Percentiles rank a stretch among this genome's conserved stretches.
These are phyloP conservation scores for Toxotes lorentzi DNA, from an alignment of 2,797 vertebrate genomes.

Conservation along the genomic window DNA sequence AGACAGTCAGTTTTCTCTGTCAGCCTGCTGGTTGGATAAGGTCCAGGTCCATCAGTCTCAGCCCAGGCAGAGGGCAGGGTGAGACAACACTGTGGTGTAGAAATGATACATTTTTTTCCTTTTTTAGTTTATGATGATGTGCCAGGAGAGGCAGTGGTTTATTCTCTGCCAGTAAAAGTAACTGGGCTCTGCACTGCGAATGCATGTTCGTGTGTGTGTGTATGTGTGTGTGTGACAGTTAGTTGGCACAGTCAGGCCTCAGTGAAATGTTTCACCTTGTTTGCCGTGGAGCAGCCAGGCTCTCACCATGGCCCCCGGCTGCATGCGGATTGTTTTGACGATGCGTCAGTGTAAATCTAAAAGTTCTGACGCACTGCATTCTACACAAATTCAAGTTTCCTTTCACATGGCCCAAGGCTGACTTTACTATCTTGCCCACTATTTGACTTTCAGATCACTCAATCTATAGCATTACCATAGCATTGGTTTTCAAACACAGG, in stretches of 20 bases:
- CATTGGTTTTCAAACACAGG: conserved; percentile 58
- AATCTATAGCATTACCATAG: conserved; percentile 63
- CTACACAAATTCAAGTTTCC: conserved; percentile 44
- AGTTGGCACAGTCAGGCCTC: conserved; percentile 53
- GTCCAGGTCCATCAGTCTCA: conserved; percentile 25
- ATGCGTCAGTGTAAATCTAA: conserved; percentile 57
- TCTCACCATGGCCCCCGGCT: conserved; percentile 36
- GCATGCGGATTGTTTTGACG: conserved; percentile 45
- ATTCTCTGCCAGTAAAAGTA: conserved; percentile 22
- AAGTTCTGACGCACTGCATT: conserved; percentile 39
- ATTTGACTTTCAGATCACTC: conserved; percentile 70
- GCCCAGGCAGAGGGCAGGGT: neutral
- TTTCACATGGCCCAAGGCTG: conserved; percentile 47
- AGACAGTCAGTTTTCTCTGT: conserved; percentile 1
- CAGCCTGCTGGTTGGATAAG: neutral
- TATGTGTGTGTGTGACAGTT: conserved; percentile 55
- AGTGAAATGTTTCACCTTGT: conserved; percentile 51
- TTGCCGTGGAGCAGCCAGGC: conserved; percentile 43
- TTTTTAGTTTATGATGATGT: conserved; percentile 20
- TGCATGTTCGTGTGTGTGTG: no score
- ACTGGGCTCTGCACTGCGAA: neutral
- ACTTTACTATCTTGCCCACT: conserved; percentile 50
- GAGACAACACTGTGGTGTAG: conserved; percentile 14
- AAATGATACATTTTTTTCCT: conserved; percentile 43
- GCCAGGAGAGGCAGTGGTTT: conserved; percentile 30